phyloP scores from a whole-genome alignment of 2,797 vertebrate genomes.

The Octomys mimax region DNA sequence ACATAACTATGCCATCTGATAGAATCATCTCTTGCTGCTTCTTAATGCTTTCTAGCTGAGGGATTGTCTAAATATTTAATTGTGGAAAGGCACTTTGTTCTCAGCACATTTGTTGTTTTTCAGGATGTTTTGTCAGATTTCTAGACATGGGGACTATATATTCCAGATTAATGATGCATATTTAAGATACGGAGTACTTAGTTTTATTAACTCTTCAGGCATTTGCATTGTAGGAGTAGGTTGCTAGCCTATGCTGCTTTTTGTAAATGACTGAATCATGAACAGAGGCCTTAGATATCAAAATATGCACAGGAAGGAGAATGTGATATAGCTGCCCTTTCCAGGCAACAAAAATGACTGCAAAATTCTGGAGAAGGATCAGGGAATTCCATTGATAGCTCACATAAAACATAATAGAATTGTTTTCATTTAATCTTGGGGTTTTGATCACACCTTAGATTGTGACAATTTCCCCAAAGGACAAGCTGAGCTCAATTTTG shows the following conservation, averaged over 20 bases:
- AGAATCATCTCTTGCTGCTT: background rate
- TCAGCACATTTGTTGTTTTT: background rate
- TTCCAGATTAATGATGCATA: background rate
- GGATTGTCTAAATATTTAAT: background rate
- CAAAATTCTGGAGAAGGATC: background rate
- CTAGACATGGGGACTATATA: background rate
- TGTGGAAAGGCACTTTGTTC: background rate
- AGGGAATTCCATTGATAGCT: background rate
- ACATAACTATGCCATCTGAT: background rate
- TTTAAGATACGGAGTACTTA: background rate
- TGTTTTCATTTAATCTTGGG: background rate
- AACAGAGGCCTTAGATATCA: background rate
- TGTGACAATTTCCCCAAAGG: background rate
- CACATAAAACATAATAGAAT: background rate
- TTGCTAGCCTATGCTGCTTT: background rate
- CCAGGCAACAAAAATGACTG: background rate
- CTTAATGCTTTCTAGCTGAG: background rate
- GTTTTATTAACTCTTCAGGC: conserved; percentile 36
- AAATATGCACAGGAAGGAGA: background rate
- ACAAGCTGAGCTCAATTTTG: conserved; percentile 41
- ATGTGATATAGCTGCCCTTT: background rate
- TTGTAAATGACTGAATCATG: background rate
- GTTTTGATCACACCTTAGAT: background rate
- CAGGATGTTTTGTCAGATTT: background rate
- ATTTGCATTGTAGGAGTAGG: conserved; percentile 48